Evolutionary conservation across 1,140 invertebrate genomes (phyloP).

Genomic region (Sitobion miscanthi): DNA sequence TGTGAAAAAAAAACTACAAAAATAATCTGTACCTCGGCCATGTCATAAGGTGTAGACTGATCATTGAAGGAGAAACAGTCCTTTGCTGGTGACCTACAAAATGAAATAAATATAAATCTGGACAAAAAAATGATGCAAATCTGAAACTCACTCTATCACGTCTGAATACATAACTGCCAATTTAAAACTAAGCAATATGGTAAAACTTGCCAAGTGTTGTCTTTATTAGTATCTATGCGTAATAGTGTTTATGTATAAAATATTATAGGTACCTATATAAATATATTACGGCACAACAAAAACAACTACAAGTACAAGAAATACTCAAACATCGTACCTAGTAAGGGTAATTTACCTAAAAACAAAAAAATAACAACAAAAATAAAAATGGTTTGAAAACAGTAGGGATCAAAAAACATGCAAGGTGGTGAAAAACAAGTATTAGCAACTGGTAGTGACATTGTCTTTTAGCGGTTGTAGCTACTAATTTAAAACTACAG

Average conservation of each 20-base stretch:
- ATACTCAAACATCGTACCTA: not conserved
- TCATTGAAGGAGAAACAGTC: conserved; percentile 41
- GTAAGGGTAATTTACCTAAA: not conserved
- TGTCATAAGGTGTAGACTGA: not conserved
- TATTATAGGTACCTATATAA: not conserved
- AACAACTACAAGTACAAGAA: not conserved
- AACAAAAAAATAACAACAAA: not conserved
- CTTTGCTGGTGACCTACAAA: conserved; percentile 17
- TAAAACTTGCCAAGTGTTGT: not conserved
- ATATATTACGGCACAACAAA: not conserved
- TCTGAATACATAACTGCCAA: conserved; percentile 51
- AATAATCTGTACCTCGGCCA: not conserved
- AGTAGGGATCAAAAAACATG: not conserved
- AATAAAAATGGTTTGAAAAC: not conserved
- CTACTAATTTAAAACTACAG: conserved; percentile 1
- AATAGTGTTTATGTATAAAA: not conserved
- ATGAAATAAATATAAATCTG: not conserved
- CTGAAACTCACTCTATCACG: conserved; percentile 37
- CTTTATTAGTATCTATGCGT: not conserved
- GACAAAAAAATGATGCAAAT: not conserved
- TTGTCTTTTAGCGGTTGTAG: not conserved
- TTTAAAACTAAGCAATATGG: not conserved
- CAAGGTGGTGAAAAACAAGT: not conserved
- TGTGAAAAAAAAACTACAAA: not conserved
- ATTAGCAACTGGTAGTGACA: not conserved